Percentiles rank a stretch among this genome's conserved stretches.
Evolutionary conservation across 2,888 invertebrate genomes (phyloP).

Genomic region (Plemyria rubiginata): DNA sequence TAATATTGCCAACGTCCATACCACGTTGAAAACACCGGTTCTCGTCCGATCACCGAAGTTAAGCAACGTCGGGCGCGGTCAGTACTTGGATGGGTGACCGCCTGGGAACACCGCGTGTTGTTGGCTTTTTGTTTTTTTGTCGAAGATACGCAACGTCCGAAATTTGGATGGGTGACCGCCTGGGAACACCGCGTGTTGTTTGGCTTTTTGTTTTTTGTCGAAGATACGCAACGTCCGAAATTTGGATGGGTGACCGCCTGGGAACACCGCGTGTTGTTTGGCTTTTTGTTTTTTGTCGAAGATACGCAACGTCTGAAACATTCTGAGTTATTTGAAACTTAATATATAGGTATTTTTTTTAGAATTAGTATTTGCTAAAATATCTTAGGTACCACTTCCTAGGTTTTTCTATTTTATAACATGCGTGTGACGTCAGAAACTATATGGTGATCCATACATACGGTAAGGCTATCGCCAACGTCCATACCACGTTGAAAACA

Average conservation of each 20-base stretch:
- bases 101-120: conserved; percentile 71
- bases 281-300: conserved; percentile 51
- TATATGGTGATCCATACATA: no score
- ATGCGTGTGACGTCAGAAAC: no score
- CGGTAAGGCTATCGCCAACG: conserved; percentile 35
- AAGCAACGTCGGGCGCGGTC: conserved; percentile 75
- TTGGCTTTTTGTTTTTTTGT: conserved; percentile 66
- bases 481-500: conserved; percentile 64
- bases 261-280: conserved; percentile 62
- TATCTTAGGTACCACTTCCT: no score
- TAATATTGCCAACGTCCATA: no score
- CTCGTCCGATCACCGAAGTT: conserved; percentile 78
- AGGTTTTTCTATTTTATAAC: no score
- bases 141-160: no score
- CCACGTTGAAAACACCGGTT: conserved; percentile 18
- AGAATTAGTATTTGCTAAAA: no score
- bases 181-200: no score
- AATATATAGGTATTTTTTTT: no score
- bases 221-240: conserved; percentile 76
- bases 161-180: no score
- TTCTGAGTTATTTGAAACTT: not conserved
- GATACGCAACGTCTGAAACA: no score
- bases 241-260: conserved; percentile 80
- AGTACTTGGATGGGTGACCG: conserved; percentile 78
- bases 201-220: no score